Percentiles rank a stretch among this genome's conserved stretches.
Evolutionary conservation across 2,888 invertebrate genomes (phyloP).

Genomic region (Zelleria hepariella): DNA sequence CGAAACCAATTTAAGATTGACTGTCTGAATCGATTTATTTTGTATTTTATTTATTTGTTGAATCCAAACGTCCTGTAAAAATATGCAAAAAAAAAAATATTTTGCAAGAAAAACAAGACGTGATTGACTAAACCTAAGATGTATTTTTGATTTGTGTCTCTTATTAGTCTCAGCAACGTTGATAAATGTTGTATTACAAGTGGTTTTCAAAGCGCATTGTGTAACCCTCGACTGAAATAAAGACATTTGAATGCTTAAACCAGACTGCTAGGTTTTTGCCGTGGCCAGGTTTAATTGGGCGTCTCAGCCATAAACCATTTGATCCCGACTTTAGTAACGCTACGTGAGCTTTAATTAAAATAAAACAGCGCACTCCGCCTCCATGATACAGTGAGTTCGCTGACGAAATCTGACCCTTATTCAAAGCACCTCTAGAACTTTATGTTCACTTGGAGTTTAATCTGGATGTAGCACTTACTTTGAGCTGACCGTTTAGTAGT

Average conservation of each 20-base stretch:
- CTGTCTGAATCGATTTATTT: too few species aligned
- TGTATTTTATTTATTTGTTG: too few species aligned
- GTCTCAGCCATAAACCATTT: conserved; percentile 10
- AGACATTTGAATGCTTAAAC: conserved; percentile 16
- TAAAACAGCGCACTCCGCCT: conserved; percentile 10
- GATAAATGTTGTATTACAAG: too few species aligned
- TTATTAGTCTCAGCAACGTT: too few species aligned
- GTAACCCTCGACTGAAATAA: conserved; percentile 15
- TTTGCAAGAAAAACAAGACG: too few species aligned
- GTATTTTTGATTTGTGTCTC: too few species aligned
- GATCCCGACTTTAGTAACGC: not conserved
- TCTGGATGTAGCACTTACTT: not conserved
- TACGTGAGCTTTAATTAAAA: conserved; percentile 15
- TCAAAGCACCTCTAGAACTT: not conserved
- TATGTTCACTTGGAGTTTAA: not conserved
- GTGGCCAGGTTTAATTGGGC: conserved; percentile 21
- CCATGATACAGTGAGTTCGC: not conserved
- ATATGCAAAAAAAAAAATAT: too few species aligned
- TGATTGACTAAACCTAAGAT: too few species aligned
- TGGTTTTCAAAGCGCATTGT: too few species aligned
- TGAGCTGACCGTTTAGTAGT: not conserved
- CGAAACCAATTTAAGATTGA: too few species aligned
- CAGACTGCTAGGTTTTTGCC: not conserved
- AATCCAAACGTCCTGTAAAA: too few species aligned
- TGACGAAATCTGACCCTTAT: not conserved